These are phyloP conservation scores for Amblyopsis hoosieri DNA, from an alignment of 2,797 vertebrate species.

Conservation along the genomic window DNA sequence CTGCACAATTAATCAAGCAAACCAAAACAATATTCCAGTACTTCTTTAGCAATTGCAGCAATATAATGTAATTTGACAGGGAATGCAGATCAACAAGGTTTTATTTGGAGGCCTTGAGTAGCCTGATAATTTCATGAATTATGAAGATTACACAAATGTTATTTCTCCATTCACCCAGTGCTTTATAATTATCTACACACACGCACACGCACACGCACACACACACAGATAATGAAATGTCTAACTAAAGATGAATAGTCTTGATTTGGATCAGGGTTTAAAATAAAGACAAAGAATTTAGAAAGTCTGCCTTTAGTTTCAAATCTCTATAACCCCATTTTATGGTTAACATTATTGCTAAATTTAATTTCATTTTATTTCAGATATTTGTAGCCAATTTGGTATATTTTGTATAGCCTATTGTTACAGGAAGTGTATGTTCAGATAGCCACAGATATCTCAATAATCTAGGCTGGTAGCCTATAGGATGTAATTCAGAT, in stretches of 20 bases:
- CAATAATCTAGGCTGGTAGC: slow-evolving; percentile 20
- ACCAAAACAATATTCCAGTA: slow-evolving; percentile 24
- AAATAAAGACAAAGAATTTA: no score
- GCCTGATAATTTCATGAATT: neutral
- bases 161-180: neutral
- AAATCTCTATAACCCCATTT: no score
- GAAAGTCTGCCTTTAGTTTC: no score
- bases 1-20: slow-evolving; percentile 26
- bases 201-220: slow-evolving; percentile 4
- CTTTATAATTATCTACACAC: neutral
- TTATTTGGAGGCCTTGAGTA: no score
- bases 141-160: neutral
- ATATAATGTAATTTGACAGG: no score
- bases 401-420: slow-evolving; percentile 18
- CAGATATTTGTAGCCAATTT: slow-evolving; percentile 27
- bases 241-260: no score
- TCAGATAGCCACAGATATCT: slow-evolving; percentile 35
- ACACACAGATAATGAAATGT: neutral
- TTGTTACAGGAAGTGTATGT: slow-evolving; percentile 17
- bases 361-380: slow-evolving; percentile 4
- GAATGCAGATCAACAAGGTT: no score
- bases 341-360: no score
- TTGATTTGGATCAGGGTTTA: no score
- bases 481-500: neutral
- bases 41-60: slow-evolving; percentile 11